Evolutionary conservation across 2,113 vertebrate genomes (phyloP), one percentile per base, ranked within the genome.

Genomic region (Geococcyx californianus): DNA sequence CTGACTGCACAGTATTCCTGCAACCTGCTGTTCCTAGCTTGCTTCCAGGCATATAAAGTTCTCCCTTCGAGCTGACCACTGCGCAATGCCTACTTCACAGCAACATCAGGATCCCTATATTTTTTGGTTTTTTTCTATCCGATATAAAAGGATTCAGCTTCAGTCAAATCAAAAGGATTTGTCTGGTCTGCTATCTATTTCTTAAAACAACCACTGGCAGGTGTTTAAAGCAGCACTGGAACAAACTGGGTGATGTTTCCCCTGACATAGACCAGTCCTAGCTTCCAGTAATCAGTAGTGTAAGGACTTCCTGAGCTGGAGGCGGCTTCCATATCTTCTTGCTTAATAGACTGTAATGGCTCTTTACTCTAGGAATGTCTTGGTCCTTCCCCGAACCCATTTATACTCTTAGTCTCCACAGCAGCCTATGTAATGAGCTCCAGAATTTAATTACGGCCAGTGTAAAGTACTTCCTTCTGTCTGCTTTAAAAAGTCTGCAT

Each of bases 301-400:
- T 87, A 89, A 94, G 89, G 73, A 93, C 95, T 96, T 96, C 91
- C 94, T 94, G 94, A 92, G 76, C 83, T 93, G 58, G 26, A 93
- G 64, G 47, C 60, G 81, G 47, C 73, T 89, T 92, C 76, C 95
- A 97, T 93, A 94, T 31, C 56, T 92, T 89, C 80, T 56, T 38
- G 58, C 73, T 89, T 92, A 96, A 95, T 92, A 89, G 90, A 26
- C 60, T 78, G 29, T 81, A 95, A 94, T 84, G 86, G 73, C 21
- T 90, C 55, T 92, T 94, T 92, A 90, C 90, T 94, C 94, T 67
- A 96, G 91, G 95, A 97, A 97, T 94, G 95, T 78, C 60, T 87
- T 84, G 56, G 93, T 93, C 60, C 70, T 95, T 95, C 93, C 58
- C 86, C 90, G 91, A 93, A 95, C 9, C 59, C 84, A 87, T 89